Evolutionary conservation across 2,888 invertebrate species (phyloP), one percentile per base, ranked within the genome.

Genomic region (Lamellibrachia satsuma): DNA sequence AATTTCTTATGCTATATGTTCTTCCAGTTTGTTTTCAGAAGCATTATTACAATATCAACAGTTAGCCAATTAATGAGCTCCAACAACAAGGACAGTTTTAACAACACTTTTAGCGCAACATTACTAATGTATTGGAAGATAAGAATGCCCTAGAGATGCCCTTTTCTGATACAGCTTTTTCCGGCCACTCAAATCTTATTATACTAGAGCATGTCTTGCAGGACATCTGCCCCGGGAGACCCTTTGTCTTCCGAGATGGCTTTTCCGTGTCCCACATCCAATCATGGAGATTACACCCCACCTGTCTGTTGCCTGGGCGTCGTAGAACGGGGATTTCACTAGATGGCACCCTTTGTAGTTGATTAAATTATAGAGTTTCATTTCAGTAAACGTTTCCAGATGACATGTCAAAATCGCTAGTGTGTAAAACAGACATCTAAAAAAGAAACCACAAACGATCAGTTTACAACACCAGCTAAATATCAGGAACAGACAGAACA

Each of bases 361-460:
- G 22, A 75, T 75, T 75, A 75, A 75, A 75, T 75, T 75, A 75
- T 75, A 75, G 55, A 55, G 75, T 75, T 75, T 75, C 11, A 75
- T 75, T 75, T 75, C 75, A 22, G 75, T 75, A 75, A 75, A 75
- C 22, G 75, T 75, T 75, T 75, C 75, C 75, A 75, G 75, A 75
- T 75, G 75, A 75, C 75, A 75, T 57, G 57, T 57, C 3, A 57
- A 57, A 57, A 57, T 57, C 57, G 8, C 57, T 15, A 39, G 39
- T 39, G 39, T 39, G 39, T 39, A 39, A 8, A 3, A 57, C 57
- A 11, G 57, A 57, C 75, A 22, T 75, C 9, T 60, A n/a, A 75
- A 11, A 75, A 22, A 11, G n/a, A 15, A 3, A 6, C 75, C 22
- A 11, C 75, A 75, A 75, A 75, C 15, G 75, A 75, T 75, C 22